Evolutionary conservation across 2,797 vertebrate genomes (phyloP).

Genomic region (Loriculus beryllinus): DNA sequence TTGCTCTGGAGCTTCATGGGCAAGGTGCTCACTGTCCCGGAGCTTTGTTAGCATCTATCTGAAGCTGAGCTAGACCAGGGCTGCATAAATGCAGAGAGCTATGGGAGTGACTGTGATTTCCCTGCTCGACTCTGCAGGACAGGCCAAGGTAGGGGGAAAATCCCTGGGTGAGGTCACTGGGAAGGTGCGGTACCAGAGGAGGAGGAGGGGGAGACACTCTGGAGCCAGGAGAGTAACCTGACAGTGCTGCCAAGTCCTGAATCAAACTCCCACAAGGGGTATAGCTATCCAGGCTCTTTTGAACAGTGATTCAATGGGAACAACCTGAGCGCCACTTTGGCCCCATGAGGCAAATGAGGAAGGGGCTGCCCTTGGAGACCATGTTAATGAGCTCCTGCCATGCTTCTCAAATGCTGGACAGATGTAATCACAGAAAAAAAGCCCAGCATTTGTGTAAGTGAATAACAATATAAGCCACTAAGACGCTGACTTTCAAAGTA

Average conservation of each 20-base stretch:
- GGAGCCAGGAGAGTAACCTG: not conserved
- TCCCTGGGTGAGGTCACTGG: not conserved
- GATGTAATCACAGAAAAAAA: not conserved
- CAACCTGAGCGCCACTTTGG: not conserved
- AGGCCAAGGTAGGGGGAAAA: not conserved
- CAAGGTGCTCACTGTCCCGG: fast-evolving
- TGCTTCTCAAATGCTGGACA: not conserved
- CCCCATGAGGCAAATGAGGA: not conserved
- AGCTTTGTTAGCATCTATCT: not conserved
- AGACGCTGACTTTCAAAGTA: not conserved
- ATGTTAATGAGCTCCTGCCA: not conserved
- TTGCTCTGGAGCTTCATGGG: not conserved
- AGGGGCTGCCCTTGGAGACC: not conserved
- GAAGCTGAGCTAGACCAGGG: not conserved
- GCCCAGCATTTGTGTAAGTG: not conserved
- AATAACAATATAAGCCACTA: not conserved
- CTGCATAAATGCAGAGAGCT: not conserved
- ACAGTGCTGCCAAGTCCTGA: not conserved
- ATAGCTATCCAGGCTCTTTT: not conserved
- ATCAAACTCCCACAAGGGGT: not conserved
- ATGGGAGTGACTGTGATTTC: not conserved
- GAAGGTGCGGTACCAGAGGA: not conserved
- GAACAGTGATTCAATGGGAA: not conserved
- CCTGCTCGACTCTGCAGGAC: not conserved
- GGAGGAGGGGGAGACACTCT: not conserved